phyloP scores from a whole-genome alignment of 1,140 invertebrate genomes.

The Calephelis nemesis region DNA sequence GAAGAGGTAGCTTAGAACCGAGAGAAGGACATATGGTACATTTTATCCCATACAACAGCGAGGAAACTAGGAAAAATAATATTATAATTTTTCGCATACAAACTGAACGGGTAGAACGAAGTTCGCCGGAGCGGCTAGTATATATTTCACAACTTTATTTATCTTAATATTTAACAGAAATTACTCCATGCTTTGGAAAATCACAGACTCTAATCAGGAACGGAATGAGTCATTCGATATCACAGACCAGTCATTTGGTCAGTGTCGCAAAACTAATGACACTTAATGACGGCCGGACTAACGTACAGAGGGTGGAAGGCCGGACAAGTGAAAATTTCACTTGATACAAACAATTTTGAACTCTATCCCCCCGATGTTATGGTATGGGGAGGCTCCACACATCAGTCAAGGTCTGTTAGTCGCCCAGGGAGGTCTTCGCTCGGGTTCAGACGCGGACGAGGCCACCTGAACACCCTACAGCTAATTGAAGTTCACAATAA shows the following conservation, averaged over 20 bases:
- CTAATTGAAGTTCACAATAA: slow-evolving; percentile 57
- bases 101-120: too few relatives aligned
- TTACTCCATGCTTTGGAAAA: slow-evolving; percentile 58
- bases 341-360: slow-evolving; percentile 35
- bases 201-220: slow-evolving; percentile 69
- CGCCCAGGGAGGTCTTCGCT: slow-evolving; percentile 59
- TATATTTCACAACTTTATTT: neutral
- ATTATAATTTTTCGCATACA: too few relatives aligned
- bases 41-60: too few relatives aligned
- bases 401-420: slow-evolving; percentile 69
- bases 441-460: slow-evolving; percentile 50
- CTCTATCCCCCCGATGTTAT: slow-evolving; percentile 32
- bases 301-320: slow-evolving; percentile 54
- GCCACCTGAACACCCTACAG: slow-evolving; percentile 59
- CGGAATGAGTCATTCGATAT: slow-evolving; percentile 76
- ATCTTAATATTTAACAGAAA: slow-evolving; percentile 5
- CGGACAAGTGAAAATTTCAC: slow-evolving; percentile 33
- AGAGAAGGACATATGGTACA: too few relatives aligned
- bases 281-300: slow-evolving; percentile 72
- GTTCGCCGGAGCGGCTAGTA: too few relatives aligned
- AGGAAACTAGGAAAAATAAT: too few relatives aligned
- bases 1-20: too few relatives aligned
- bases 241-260: slow-evolving; percentile 75
- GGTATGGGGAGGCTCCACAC: slow-evolving; percentile 27
- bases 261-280: slow-evolving; percentile 78